phyloP scores from a whole-genome alignment of 1,140 invertebrate genomes.

The Lucilia cuprina region DNA sequence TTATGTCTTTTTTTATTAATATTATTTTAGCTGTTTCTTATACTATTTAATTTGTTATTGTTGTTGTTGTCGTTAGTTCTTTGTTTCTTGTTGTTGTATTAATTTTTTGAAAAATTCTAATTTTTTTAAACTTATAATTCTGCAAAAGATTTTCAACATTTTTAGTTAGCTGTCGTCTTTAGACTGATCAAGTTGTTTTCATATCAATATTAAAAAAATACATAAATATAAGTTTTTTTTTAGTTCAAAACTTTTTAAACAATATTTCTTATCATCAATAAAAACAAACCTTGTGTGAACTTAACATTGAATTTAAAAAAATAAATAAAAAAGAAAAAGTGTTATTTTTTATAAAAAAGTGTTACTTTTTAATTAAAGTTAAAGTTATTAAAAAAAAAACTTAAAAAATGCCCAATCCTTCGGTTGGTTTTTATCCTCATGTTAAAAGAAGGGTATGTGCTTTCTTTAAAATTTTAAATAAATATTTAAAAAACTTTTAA shows the following conservation, averaged over 20 bases:
- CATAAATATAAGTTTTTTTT: no score
- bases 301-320: neutral
- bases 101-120: no score
- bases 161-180: slow-evolving; percentile 46
- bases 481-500: no score
- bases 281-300: neutral
- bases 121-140: slow-evolving; percentile 44
- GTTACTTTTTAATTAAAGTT: no score
- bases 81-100: neutral
- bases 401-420: slow-evolving; percentile 50
- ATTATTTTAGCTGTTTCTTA: neutral
- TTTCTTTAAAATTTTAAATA: no score
- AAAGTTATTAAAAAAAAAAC: neutral
- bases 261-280: neutral
- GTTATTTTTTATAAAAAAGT: neutral
- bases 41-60: slow-evolving; percentile 25
- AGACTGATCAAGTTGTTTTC: neutral
- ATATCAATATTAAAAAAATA: neutral
- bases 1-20: neutral
- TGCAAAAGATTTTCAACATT: slow-evolving; percentile 54
- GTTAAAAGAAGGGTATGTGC: slow-evolving; percentile 54
- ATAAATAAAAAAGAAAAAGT: neutral
- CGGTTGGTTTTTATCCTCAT: slow-evolving; percentile 54
- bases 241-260: neutral
- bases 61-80: neutral